These are phyloP conservation scores for Leptopilina clavipes DNA, from an alignment of 1,140 invertebrate genomes.

Conservation along the genomic window DNA sequence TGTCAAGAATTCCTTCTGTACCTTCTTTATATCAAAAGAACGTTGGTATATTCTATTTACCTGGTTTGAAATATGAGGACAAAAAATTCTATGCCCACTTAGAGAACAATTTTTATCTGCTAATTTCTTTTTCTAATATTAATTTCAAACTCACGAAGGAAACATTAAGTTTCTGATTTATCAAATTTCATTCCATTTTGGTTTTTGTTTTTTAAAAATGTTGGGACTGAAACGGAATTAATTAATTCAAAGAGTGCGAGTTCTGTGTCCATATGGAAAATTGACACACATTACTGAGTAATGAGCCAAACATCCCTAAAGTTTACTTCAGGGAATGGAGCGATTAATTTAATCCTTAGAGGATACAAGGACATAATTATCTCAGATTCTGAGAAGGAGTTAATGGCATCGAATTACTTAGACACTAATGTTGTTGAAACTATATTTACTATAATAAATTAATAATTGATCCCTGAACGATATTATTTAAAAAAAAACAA, in stretches of 20 bases:
- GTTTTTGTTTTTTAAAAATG: too few species aligned
- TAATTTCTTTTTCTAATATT: too few species aligned
- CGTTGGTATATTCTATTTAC: background rate
- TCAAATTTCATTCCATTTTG: too few species aligned
- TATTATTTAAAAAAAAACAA: too few species aligned
- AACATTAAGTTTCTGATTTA: too few species aligned
- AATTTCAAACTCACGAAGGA: too few species aligned
- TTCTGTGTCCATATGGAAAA: background rate
- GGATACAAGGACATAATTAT: background rate
- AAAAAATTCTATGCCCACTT: background rate
- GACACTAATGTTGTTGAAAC: background rate
- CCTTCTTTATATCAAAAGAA: background rate
- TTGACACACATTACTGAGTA: background rate
- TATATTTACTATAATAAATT: background rate
- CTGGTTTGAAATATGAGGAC: too few species aligned
- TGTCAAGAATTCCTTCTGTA: background rate
- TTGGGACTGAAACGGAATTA: background rate
- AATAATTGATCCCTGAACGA: too few species aligned
- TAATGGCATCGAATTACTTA: background rate
- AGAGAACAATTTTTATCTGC: too few species aligned
- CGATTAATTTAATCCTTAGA: slow-evolving; percentile 17
- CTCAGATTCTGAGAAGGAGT: background rate
- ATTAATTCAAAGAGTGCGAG: background rate
- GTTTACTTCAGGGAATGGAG: background rate
- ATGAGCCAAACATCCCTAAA: background rate